Conservation (phyloP, 2,888 invertebrate genomes). For the Trachelus stipa region DNA sequence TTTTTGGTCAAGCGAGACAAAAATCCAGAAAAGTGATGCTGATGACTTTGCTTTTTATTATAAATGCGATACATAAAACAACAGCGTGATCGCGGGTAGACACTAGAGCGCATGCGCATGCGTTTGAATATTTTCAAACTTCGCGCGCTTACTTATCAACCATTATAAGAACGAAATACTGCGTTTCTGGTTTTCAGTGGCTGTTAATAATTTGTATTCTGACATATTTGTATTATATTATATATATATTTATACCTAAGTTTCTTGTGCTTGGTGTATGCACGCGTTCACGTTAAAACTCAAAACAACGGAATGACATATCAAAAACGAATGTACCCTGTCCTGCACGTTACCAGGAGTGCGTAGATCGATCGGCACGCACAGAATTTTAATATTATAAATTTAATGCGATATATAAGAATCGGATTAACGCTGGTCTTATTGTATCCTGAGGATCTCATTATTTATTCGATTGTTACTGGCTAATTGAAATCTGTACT, state of each 20-base stretch:
- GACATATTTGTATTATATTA: not conserved
- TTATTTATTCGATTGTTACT: conserved; percentile 25
- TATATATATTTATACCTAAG: not conserved
- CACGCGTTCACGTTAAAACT: not conserved
- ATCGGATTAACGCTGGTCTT: conserved; percentile 3
- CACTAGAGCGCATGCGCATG: not conserved
- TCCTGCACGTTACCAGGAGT: conserved; percentile 4
- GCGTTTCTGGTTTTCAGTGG: not conserved
- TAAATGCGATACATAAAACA: not conserved
- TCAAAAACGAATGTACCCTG: not conserved
- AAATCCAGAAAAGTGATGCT: no score
- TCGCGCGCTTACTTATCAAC: not conserved
- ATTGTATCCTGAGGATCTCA: conserved; percentile 1
- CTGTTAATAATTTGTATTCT: not conserved
- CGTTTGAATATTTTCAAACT: not conserved
- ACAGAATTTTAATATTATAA: conserved; percentile 6
- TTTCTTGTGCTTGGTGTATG: not conserved
- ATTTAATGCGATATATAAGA: conserved; percentile 5
- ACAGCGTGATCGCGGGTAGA: not conserved
- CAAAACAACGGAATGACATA: conserved; percentile 4
- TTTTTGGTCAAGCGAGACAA: not conserved
- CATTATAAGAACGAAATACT: not conserved
- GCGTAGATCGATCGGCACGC: conserved; percentile 22
- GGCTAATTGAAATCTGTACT: conserved; percentile 43
- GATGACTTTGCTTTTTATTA: no score